phyloP scores from a whole-genome alignment of 2,888 invertebrate genomes.

The Timandra comae region DNA sequence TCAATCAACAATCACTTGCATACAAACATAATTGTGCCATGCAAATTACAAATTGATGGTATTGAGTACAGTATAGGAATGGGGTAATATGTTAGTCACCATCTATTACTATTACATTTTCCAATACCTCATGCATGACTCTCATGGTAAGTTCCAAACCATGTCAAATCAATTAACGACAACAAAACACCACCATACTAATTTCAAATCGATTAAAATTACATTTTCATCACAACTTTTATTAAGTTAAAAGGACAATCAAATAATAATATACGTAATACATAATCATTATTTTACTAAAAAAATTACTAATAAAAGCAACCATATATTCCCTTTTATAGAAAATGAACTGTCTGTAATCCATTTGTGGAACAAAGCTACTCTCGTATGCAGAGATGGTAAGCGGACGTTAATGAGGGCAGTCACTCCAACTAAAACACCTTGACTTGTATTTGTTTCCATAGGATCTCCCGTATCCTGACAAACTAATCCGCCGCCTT shows the following conservation, averaged over 20 bases:
- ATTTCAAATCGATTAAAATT: no score
- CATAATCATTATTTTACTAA: no score
- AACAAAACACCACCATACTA: no score
- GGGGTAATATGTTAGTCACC: neutral
- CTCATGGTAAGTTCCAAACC: no score
- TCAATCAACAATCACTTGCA: neutral
- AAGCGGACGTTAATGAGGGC: conserved; percentile 34
- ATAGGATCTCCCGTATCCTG: conserved; percentile 44
- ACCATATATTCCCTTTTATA: no score
- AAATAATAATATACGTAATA: no score
- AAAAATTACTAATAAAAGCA: no score
- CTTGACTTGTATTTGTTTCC: conserved; percentile 30
- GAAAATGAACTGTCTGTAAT: conserved; percentile 30
- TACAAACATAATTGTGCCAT: neutral
- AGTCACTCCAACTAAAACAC: conserved; percentile 47
- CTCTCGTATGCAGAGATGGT: conserved; percentile 37
- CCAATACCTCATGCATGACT: no score
- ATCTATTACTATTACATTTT: no score
- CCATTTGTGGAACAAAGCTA: conserved; percentile 41
- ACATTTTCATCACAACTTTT: no score
- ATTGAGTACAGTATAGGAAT: neutral
- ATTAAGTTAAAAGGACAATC: no score
- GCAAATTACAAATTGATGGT: neutral
- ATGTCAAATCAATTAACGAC: no score
- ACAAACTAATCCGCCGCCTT: conserved; percentile 50